Percentiles rank a stretch among this genome's conserved stretches.
Conservation (phyloP, 2,888 invertebrate genomes). For the Drosophila atripex region DNA sequence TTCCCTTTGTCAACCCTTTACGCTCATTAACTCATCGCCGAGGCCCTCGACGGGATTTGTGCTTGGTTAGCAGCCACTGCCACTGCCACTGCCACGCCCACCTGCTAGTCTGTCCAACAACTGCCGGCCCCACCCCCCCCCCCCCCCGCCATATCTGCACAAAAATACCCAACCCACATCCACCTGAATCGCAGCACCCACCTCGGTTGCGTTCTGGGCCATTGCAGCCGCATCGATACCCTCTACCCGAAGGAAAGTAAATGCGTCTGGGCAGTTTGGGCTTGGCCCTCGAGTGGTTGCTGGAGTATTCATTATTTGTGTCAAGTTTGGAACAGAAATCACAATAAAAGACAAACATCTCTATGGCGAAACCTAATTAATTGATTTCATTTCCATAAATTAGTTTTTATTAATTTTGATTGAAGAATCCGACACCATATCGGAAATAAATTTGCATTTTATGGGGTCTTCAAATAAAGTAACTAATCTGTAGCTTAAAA, state of each 20-base stretch:
- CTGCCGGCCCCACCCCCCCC: neutral
- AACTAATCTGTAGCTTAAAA: too few relatives aligned
- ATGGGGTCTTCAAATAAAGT: neutral
- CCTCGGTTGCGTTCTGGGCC: conserved; percentile 1
- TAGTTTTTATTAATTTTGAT: neutral
- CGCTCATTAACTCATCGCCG: conserved; percentile 44
- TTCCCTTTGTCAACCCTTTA: conserved; percentile 40
- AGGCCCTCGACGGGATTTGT: conserved; percentile 36
- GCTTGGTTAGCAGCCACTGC: conserved; percentile 17
- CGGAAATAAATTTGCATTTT: neutral
- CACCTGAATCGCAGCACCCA: neutral
- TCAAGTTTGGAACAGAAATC: too few relatives aligned
- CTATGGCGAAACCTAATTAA: neutral
- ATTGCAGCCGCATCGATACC: conserved; percentile 7
- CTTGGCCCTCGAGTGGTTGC: neutral
- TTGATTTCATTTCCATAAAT: conserved; percentile 1
- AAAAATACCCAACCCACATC: neutral
- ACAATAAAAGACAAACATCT: too few relatives aligned
- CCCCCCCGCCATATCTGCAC: neutral
- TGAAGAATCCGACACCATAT: neutral
- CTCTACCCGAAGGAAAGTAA: neutral
- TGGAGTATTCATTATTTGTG: too few relatives aligned
- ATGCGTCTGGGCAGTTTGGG: neutral
- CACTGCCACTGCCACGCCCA: conserved; percentile 1
- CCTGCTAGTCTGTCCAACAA: conserved; percentile 1